Base-by-base conservation (phyloP, 2,888 invertebrate genomes). In the Epistrophe grossulariae region DNA sequence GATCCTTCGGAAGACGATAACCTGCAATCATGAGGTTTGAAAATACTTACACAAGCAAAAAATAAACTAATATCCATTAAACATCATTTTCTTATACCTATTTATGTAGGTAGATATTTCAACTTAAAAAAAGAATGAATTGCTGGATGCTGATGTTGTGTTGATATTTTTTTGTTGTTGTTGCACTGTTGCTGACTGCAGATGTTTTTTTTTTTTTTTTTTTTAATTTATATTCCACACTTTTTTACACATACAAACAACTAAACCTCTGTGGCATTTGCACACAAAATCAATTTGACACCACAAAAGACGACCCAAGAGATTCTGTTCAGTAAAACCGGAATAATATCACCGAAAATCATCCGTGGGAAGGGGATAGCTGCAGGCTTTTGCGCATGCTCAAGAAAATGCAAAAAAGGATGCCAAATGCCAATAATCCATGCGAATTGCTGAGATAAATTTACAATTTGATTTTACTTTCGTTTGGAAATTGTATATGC, bases 231-330 rank as follows among this genome's bases (percentile, higher is more conserved):
- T 48, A 48, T 66, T 55, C 45, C 15, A 73, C 77, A 72, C 76
- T 52, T 11, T 55, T 48, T 17, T 68, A 81, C 77, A 45, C 66
- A 76, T 73, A 81, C 73, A 66, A 72, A 55, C 70, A 57, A 10
- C 0, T 31, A 59, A 64, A 59, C 60, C 31, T 28, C 48, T 66
- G 52, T 79, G 68, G 85, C 84, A 82, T 85, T 85, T 85, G 72
- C 82, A 82, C 78, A 82, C 82, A n/a, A 62, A 81, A 85, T 57
- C 70, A 57, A 78, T 82, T 79, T 74, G 82, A 85, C 85, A 85
- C 82, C 52, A 59, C 60, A 55, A 70, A 31, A 79, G 19, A 77
- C 64, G 64, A 79, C 57, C 52, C 35, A 24, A 62, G 17, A 64
- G 52, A 71, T 64, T 59, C 64, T 62, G 40, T 24, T 45, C 9